phyloP scores from a whole-genome alignment of 2,888 invertebrate genomes.

The Coleophora flavipennella region DNA sequence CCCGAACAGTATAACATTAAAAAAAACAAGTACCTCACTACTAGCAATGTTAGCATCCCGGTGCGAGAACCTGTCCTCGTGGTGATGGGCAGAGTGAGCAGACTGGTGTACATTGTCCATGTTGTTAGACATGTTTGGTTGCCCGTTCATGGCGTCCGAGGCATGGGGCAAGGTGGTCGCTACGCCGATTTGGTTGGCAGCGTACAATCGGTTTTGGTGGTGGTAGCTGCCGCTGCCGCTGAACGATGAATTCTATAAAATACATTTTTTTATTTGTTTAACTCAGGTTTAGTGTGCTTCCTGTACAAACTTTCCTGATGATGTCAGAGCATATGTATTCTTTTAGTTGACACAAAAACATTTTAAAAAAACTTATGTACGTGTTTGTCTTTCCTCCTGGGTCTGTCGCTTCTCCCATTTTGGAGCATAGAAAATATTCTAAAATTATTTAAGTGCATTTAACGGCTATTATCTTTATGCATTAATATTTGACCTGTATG shows the following conservation, averaged over 20 bases:
- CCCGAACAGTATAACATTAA: no score
- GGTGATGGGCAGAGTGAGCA: slow-evolving; percentile 36
- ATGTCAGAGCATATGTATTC: neutral
- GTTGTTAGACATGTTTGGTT: slow-evolving; percentile 26
- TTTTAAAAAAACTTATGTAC: no score
- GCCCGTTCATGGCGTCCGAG: slow-evolving; percentile 32
- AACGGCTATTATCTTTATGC: no score
- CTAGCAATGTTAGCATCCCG: slow-evolving; percentile 35
- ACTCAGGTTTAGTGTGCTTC: no score
- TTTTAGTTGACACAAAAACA: no score
- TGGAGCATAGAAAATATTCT: no score
- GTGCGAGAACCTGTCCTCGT: slow-evolving; percentile 46
- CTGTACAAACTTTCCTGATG: neutral
- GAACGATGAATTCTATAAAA: slow-evolving; percentile 41
- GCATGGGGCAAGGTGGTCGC: slow-evolving; percentile 61
- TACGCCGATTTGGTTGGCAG: slow-evolving; percentile 64
- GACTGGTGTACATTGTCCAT: slow-evolving; percentile 38
- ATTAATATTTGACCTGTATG: no score
- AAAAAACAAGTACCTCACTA: slow-evolving; percentile 29
- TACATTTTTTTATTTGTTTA: no score
- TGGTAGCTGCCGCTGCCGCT: slow-evolving; percentile 39
- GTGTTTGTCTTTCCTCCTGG: no score
- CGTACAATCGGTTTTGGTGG: slow-evolving; percentile 50
- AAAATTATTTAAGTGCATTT: no score
- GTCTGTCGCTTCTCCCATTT: no score